A percentile compares a stretch with the other conserved stretches of the same genome.
phyloP scores from a whole-genome alignment of 2,113 vertebrate genomes.

The Pachycephala philippinensis region DNA sequence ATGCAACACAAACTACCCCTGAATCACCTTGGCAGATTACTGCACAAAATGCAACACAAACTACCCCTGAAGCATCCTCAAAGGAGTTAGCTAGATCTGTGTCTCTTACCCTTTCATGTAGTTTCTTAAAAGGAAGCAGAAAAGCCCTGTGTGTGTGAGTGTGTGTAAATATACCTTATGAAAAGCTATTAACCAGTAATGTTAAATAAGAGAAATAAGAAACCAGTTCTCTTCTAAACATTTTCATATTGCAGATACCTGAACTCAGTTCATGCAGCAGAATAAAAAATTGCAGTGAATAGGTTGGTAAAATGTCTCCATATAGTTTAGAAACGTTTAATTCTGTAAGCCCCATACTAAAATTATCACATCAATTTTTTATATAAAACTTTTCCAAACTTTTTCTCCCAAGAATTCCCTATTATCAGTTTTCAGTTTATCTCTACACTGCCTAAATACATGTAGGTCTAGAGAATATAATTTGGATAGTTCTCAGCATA shows the following conservation, averaged over 20 bases:
- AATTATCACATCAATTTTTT: background rate
- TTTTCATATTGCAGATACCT: background rate
- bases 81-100: conserved; percentile 6
- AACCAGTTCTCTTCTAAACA: background rate
- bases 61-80: conserved; percentile 32
- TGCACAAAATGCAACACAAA: conserved; percentile 44
- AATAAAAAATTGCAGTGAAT: background rate
- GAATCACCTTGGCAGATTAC: conserved; percentile 71
- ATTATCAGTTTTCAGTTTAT: background rate
- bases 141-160: background rate
- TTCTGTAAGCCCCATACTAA: background rate
- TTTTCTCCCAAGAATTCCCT: background rate
- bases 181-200: background rate
- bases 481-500: background rate
- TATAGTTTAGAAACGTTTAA: background rate
- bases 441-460: background rate
- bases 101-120: background rate
- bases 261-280: background rate
- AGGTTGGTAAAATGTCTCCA: background rate
- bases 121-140: background rate
- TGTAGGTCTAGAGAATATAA: background rate
- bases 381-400: background rate
- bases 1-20: conserved; percentile 41
- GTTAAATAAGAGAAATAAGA: background rate
- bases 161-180: background rate